These are phyloP conservation scores for Phacellophora camtschatica DNA, from an alignment of 30 jellyfish, hydroid and myxozoan species.

Conservation along the genomic window DNA sequence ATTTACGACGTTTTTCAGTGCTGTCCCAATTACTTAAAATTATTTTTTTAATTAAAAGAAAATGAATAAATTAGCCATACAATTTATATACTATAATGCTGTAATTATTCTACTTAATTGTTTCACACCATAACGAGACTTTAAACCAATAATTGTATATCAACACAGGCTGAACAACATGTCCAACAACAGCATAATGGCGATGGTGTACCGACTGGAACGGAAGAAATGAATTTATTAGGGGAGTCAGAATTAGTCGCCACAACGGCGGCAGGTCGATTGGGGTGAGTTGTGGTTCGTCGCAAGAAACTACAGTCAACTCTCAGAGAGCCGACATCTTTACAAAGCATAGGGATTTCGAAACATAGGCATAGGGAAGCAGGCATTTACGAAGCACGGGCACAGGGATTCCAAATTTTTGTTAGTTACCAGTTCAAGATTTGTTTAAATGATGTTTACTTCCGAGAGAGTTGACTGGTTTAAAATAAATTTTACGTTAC, in stretches of 20 bases:
- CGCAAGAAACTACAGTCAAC: neutral
- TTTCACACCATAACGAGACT: neutral
- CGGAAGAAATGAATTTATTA: constrained; percentile 84
- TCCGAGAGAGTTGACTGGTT: neutral
- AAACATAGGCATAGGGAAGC: no score
- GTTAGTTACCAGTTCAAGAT: no score
- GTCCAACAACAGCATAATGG: constrained; percentile 95
- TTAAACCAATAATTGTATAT: constrained; percentile 13
- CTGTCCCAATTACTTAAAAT: no score
- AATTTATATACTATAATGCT: no score
- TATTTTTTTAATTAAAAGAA: no score
- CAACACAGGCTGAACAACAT: constrained; percentile 97
- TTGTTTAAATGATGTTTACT: no score
- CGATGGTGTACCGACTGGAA: constrained; percentile 60
- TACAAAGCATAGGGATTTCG: neutral
- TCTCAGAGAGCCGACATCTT: neutral
- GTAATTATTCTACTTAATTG: neutral
- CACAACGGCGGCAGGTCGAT: constrained; percentile 95
- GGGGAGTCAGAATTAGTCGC: constrained; percentile 87
- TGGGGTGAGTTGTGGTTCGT: constrained; percentile 90
- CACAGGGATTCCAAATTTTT: no score
- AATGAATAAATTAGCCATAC: no score
- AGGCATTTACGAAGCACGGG: no score
- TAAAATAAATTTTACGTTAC: constrained; percentile 21
- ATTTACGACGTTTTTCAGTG: neutral